These are phyloP conservation scores for Belgica antarctica DNA, from an alignment of 2,888 invertebrate genomes.

Conservation along the genomic window DNA sequence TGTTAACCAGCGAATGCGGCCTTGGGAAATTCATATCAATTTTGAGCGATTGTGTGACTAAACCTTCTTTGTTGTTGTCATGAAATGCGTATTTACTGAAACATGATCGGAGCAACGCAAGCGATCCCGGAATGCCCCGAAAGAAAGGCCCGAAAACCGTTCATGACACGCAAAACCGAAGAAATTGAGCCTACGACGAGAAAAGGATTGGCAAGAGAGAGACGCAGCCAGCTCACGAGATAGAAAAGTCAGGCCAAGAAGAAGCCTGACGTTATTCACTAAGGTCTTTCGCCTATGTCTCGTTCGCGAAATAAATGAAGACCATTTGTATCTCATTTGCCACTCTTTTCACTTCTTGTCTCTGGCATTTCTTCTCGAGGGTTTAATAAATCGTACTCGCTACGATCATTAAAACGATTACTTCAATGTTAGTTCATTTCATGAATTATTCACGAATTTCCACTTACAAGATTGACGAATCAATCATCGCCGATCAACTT, in stretches of 20 bases:
- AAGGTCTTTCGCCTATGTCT: conserved; percentile 21
- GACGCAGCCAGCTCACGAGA: too few relatives aligned
- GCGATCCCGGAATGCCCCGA: too few relatives aligned
- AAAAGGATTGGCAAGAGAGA: conserved; percentile 1
- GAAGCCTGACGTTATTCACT: background rate
- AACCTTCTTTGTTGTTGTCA: background rate
- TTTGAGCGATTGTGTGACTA: background rate
- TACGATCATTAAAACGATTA: background rate
- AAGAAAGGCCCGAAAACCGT: background rate
- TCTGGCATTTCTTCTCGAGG: background rate
- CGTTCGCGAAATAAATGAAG: background rate
- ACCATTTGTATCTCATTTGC: background rate
- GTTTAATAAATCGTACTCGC: too few relatives aligned
- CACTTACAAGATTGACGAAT: too few relatives aligned
- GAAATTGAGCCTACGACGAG: background rate
- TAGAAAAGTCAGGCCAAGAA: background rate
- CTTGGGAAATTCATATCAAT: background rate
- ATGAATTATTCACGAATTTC: background rate
- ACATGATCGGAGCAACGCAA: too few relatives aligned
- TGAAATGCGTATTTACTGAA: background rate
- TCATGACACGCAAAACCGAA: too few relatives aligned
- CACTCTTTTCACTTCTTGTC: background rate
- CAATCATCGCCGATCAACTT: too few relatives aligned
- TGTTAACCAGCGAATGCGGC: background rate
- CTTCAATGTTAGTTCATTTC: background rate